Base-by-base conservation (phyloP, 2,113 vertebrate species). In the Sceloporus undulatus region DNA sequence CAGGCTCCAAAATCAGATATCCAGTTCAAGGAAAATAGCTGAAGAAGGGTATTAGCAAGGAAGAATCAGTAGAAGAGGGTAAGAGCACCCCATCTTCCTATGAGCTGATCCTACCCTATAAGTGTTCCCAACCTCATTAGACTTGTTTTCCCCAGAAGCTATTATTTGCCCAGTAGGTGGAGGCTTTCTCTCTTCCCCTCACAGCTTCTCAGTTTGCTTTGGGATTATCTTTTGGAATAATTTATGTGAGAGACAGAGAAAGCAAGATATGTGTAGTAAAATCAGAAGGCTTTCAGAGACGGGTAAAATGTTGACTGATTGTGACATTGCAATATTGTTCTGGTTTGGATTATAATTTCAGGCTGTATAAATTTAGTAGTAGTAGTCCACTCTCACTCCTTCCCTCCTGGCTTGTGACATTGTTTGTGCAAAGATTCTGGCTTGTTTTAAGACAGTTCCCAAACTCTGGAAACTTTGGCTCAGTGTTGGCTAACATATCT, bases 191-290 rank as follows among this genome's bases (percentile, higher is more conserved):
- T 14, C 54, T 59, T 52, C 16, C 78, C 29, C 29, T 52, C 23
- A 13, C 42, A 11, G 42, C 23, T 79, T 48, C 40, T 23, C 16
- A 23, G 5, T 77, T 77, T 48, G 54, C 42, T 16, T 59, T n/a
- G 77, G 77, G 77, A 5, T 79, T 59, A 9, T 59, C 29, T 18
- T 59, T 5, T 79, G 25, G 52, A 11, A 54, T 56, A 9, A 54
- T 59, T 34, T 29, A n/a, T 34, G 78, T 21, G 29, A 29, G 29
- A 25, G 23, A 34, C 68, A 84, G 42, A 84, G 79, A 87, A 90
- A 78, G 21, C 83, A 56, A 78, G 59, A 29, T 34, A 66, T 7
- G n/a, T 56, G 38, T 89, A 59, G 7, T 89, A n/a, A 89, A 79
- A 25, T 84, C 0, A 3, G 34, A 52, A 16, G 34, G 71, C 77